Evolutionary conservation across 2,797 vertebrate genomes (phyloP), one percentile per base, ranked within the genome.

Genomic region (Pseudocheirus occidentalis): DNA sequence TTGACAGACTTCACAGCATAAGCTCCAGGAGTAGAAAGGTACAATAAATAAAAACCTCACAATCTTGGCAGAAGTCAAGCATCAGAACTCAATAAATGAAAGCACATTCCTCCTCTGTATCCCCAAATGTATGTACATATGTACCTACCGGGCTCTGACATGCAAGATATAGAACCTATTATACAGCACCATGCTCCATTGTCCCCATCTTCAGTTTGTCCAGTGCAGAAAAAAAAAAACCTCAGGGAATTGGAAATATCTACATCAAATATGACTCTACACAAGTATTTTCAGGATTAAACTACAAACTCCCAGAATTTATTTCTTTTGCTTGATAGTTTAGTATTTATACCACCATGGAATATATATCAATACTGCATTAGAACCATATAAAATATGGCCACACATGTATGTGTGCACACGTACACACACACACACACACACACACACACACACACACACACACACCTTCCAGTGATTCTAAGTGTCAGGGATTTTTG

Each of bases 281-380:
- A 62, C n/a, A 89, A 31, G 40, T 53, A 52, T 91, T 56, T 92
- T 94, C 53, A 92, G 34, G 55, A 91, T 81, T 87, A 95, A 92
- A 81, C 29, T 40, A 62, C 28, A 14, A n/a, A 55, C 54, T 93
- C 57, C 34, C 58, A 55, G 46, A 34, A 57, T 55, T 58, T n/a
- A 57, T 40, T 27, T 54, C 66, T 31, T 55, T 93, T 81, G 50
- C 50, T 91, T 90, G 40, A 18, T 54, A 57, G 21, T 28, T 62
- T 50, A 90, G 56, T 34, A 66, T 40, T 59, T 92, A n/a, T 46
- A 90, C 18, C 11, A 90, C 14, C 62, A 73, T n/a, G 73, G 46
- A 93, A 81, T 27, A 73, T 34, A 55, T 55, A 40, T 81, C 66
- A 81, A 16, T 55, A 6, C 29, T 58, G 91, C 55, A 28, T 24